Conservation (phyloP, 2,113 vertebrate genomes). For the Tupaia chinensis region DNA sequence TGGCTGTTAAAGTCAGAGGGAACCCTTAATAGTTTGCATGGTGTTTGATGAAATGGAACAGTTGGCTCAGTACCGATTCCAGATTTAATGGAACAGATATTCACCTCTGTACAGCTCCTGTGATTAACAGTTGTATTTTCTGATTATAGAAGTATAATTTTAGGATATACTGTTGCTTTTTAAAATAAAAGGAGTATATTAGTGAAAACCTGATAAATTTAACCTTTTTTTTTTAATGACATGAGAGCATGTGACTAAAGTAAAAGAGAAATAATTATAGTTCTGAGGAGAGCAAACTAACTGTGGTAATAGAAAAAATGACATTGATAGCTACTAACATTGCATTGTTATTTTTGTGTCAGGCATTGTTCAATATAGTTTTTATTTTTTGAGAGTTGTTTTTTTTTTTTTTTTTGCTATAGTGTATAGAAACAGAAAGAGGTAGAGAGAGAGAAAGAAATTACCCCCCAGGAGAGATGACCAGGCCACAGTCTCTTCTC, state of each 20-base stretch:
- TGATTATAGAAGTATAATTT: conserved; percentile 31
- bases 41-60: conserved; percentile 85
- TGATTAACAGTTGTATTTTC: conserved; percentile 52
- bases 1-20: conserved; percentile 83
- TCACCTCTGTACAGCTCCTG: conserved; percentile 65
- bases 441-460: too few species aligned
- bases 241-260: conserved; percentile 58
- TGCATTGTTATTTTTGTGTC: neutral
- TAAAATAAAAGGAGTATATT: conserved; percentile 39
- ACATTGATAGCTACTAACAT: neutral
- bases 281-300: conserved; percentile 42
- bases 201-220: conserved; percentile 29
- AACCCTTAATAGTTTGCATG: conserved; percentile 81
- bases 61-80: conserved; percentile 81
- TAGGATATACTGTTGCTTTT: neutral
- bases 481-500: too few species aligned
- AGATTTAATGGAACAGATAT: conserved; percentile 81
- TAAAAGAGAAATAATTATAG: neutral
- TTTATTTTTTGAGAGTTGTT: neutral
- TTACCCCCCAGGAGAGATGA: too few species aligned
- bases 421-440: too few species aligned
- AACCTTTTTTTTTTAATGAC: neutral
- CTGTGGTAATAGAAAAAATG: neutral
- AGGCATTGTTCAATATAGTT: neutral
- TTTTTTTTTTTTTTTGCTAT: too few species aligned